Percentiles rank a stretch among this genome's conserved stretches.
These are phyloP conservation scores for Acomys russatus DNA, from an alignment of 2,797 vertebrate genomes.

Conservation along the genomic window DNA sequence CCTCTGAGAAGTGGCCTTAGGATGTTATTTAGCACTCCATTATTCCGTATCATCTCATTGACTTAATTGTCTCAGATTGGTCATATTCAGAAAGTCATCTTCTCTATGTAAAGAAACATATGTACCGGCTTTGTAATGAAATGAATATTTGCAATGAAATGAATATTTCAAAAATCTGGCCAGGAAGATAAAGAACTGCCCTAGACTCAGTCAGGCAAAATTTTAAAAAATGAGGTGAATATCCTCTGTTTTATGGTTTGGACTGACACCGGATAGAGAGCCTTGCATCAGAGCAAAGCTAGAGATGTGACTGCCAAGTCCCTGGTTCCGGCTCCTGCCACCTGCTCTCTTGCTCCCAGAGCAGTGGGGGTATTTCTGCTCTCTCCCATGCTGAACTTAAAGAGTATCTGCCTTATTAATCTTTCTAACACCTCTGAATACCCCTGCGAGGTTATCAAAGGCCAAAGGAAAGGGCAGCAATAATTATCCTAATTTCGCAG, in stretches of 20 bases:
- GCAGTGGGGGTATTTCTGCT: slow-evolving; percentile 50
- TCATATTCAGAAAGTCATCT: neutral
- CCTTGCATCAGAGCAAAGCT: neutral
- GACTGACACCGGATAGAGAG: neutral
- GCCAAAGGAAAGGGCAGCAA: slow-evolving; percentile 74
- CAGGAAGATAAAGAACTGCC: neutral
- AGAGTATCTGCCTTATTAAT: slow-evolving; percentile 76
- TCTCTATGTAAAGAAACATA: neutral
- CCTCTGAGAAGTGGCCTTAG: neutral
- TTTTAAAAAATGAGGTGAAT: neutral
- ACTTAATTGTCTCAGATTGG: neutral
- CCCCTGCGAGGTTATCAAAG: slow-evolving; percentile 75
- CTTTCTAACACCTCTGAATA: slow-evolving; percentile 73
- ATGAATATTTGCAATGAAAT: neutral
- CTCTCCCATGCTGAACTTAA: slow-evolving; percentile 10
- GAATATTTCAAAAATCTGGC: neutral
- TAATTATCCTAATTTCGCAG: slow-evolving; percentile 75
- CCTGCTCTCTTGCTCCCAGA: neutral
- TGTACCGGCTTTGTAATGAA: neutral
- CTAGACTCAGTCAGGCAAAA: neutral
- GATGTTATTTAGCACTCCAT: neutral
- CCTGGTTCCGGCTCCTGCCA: neutral
- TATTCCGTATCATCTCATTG: neutral
- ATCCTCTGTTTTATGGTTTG: rapidly evolving
- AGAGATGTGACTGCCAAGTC: neutral